Percentiles rank a stretch among this genome's conserved stretches.
Evolutionary conservation across 2,113 vertebrate species (phyloP).

Genomic region (Laticauda laticaudata): DNA sequence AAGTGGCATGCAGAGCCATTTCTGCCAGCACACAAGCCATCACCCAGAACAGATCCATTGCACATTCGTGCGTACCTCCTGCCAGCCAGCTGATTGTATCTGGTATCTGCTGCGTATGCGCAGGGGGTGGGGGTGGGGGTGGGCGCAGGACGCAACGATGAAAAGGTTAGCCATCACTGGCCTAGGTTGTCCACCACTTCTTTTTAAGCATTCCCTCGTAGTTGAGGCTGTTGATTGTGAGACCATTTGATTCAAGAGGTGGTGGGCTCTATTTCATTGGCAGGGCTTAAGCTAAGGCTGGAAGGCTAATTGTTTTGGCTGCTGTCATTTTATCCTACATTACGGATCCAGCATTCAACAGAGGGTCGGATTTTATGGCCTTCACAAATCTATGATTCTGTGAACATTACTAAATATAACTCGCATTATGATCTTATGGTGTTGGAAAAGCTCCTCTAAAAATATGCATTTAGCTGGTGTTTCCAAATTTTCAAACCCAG

Average conservation of each 20-base stretch:
- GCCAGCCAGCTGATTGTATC: too few species aligned
- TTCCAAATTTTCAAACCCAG: background rate
- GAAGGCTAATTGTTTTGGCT: background rate
- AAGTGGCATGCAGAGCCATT: too few species aligned
- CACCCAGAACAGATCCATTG: too few species aligned
- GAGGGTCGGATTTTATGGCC: background rate
- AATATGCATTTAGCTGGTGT: background rate
- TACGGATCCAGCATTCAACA: background rate
- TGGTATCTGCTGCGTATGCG: too few species aligned
- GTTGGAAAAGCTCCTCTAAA: background rate
- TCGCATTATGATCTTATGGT: background rate
- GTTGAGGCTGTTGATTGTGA: background rate
- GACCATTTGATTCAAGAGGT: background rate
- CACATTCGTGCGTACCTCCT: too few species aligned
- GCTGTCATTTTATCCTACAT: background rate
- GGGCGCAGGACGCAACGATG: too few species aligned
- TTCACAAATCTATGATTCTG: background rate
- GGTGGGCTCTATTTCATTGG: background rate
- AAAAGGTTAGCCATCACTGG: too few species aligned
- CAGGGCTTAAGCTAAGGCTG: background rate
- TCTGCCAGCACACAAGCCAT: too few species aligned
- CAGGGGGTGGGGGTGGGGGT: too few species aligned
- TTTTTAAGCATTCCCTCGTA: background rate
- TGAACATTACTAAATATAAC: background rate
- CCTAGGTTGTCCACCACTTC: background rate